These are phyloP conservation scores for Miichthys miiuy DNA, from an alignment of 2,797 vertebrate genomes.

Conservation along the genomic window DNA sequence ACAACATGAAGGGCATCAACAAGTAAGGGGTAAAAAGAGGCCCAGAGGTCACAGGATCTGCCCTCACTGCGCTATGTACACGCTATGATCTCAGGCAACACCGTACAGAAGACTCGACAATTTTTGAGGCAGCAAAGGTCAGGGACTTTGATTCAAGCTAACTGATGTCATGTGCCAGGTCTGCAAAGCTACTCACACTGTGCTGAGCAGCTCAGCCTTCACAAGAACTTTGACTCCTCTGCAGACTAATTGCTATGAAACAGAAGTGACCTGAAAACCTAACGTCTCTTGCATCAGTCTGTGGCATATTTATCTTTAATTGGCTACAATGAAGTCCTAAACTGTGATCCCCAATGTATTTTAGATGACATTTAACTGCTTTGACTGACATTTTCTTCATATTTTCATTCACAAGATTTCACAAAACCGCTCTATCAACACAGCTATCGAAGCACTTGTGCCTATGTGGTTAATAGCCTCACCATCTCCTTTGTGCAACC, in stretches of 20 bases:
- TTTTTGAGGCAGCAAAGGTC: slow-evolving; percentile 75
- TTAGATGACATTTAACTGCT: slow-evolving; percentile 75
- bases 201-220: slow-evolving; percentile 59
- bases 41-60: slow-evolving; percentile 58
- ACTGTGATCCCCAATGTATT: slow-evolving; percentile 54
- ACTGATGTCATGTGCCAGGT: slow-evolving; percentile 71
- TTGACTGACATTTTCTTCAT: slow-evolving; percentile 79
- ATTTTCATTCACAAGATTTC: slow-evolving; percentile 75
- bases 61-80: slow-evolving; percentile 57
- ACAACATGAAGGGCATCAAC: slow-evolving; percentile 35
- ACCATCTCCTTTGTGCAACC: slow-evolving; percentile 63
- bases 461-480: slow-evolving; percentile 70
- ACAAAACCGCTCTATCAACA: slow-evolving; percentile 70
- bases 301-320: slow-evolving; percentile 79
- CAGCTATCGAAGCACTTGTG: slow-evolving; percentile 78
- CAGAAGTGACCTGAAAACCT: slow-evolving; percentile 73
- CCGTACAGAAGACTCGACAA: slow-evolving; percentile 34
- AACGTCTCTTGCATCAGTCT: slow-evolving; percentile 58
- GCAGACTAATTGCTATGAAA: slow-evolving; percentile 78
- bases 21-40: slow-evolving; percentile 21
- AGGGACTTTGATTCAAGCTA: slow-evolving; percentile 71
- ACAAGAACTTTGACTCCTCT: slow-evolving; percentile 49
- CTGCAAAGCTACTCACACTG: slow-evolving; percentile 40
- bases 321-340: slow-evolving; percentile 66
- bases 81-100: slow-evolving; percentile 40